A percentile compares a stretch with the other conserved stretches of the same genome.
Conservation (phyloP, 2,888 invertebrate species). For the Tipula unca region DNA sequence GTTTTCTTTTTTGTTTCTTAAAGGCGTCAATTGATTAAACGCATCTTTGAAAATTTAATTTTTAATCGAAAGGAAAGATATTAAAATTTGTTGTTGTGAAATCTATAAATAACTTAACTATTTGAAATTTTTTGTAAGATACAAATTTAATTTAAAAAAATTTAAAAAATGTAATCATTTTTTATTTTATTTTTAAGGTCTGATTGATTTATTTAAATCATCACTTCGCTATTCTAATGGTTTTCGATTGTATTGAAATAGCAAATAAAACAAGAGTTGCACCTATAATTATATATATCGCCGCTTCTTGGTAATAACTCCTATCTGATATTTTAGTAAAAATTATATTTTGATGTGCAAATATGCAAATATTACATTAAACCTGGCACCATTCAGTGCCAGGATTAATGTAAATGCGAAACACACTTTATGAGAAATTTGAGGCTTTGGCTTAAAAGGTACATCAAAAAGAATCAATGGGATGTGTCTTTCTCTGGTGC, state of each 20-base stretch:
- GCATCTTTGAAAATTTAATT: not conserved
- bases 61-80: not conserved
- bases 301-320: no score
- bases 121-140: not conserved
- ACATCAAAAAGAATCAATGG: no score
- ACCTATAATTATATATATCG: no score
- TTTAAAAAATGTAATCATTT: not conserved
- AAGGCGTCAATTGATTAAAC: not conserved
- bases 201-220: not conserved
- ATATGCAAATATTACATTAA: no score
- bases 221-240: not conserved
- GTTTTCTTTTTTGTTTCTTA: not conserved
- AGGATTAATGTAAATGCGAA: no score
- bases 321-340: no score
- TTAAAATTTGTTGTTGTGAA: not conserved
- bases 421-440: no score
- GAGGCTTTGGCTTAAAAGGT: no score
- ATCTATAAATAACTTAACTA: not conserved
- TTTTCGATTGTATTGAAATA: not conserved
- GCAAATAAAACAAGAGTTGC: not conserved
- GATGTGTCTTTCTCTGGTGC: no score
- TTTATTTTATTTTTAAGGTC: not conserved
- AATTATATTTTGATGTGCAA: no score
- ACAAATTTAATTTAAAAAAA: not conserved
- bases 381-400: no score